Conservation (phyloP, 2,113 vertebrate genomes). For the Sceloporus tristichus region DNA sequence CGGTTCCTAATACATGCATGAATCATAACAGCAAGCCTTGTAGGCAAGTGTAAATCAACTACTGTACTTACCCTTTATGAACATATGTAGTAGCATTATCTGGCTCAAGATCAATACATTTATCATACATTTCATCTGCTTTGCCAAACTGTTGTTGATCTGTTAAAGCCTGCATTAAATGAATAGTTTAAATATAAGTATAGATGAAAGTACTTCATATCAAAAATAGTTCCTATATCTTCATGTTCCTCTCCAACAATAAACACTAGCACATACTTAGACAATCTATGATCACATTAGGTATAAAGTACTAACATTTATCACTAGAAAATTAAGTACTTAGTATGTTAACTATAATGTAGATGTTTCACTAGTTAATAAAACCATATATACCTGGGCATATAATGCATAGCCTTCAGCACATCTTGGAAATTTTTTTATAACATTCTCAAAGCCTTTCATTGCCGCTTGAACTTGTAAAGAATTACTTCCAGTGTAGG, state of each 20-base stretch:
- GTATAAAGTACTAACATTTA: background rate
- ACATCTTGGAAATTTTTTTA: conserved; percentile 93
- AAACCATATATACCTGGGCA: conserved; percentile 87
- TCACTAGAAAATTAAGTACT: background rate
- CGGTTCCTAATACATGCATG: background rate
- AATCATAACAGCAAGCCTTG: accelerated
- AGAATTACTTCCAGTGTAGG: conserved; percentile 96
- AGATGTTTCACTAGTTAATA: background rate
- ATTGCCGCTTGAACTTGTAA: conserved; percentile 94
- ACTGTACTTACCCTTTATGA: conserved; percentile 93
- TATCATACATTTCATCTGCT: conserved; percentile 99
- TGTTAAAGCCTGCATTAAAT: conserved; percentile 88
- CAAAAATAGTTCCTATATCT: accelerated
- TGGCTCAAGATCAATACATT: conserved; percentile 97
- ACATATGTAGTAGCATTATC: conserved; percentile 99
- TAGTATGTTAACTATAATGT: background rate
- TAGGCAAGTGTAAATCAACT: conserved; percentile 1
- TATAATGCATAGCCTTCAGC: conserved; percentile 97
- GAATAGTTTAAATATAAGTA: background rate
- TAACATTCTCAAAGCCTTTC: conserved; percentile 97
- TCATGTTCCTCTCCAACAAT: accelerated
- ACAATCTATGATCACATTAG: background rate
- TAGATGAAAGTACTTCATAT: conserved; percentile 36
- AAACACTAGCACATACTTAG: background rate
- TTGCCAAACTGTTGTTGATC: conserved; percentile 99